Percentiles rank a stretch among this genome's conserved stretches.
Conservation (phyloP, 1,140 invertebrate genomes). For the Cepaea nemoralis region DNA sequence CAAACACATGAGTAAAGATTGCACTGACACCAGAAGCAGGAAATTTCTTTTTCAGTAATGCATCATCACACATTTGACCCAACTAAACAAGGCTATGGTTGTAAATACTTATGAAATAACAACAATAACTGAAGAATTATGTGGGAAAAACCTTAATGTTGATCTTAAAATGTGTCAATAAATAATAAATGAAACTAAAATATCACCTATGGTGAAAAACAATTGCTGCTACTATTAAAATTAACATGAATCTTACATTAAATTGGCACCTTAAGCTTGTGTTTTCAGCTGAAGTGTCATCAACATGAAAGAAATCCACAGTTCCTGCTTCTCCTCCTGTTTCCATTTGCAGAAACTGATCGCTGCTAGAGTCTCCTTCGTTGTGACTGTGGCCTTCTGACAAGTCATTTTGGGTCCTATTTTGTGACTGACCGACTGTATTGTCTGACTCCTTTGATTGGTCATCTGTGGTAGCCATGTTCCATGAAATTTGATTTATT, state of each 20-base stretch:
- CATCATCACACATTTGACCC: no score
- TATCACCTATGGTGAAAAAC: background rate
- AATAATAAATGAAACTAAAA: background rate
- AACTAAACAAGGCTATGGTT: no score
- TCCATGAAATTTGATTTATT: slow-evolving; percentile 27
- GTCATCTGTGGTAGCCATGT: background rate
- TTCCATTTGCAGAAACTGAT: background rate
- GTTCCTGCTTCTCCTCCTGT: background rate
- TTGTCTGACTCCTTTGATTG: background rate
- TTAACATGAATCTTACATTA: background rate
- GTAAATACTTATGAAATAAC: no score
- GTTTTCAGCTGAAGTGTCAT: background rate
- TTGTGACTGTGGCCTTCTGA: background rate
- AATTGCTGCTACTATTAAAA: background rate
- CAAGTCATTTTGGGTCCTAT: background rate
- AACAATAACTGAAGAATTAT: no score
- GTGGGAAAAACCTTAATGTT: no score
- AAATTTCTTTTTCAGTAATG: no score
- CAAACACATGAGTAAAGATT: no score
- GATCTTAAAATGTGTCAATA: no score
- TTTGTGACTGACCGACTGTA: background rate
- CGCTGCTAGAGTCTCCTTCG: background rate
- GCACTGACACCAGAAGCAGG: no score
- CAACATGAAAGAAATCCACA: background rate
- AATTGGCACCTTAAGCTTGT: background rate